These are phyloP conservation scores for Sebastes reedi DNA, from an alignment of 2,797 vertebrate species.

Conservation along the genomic window DNA sequence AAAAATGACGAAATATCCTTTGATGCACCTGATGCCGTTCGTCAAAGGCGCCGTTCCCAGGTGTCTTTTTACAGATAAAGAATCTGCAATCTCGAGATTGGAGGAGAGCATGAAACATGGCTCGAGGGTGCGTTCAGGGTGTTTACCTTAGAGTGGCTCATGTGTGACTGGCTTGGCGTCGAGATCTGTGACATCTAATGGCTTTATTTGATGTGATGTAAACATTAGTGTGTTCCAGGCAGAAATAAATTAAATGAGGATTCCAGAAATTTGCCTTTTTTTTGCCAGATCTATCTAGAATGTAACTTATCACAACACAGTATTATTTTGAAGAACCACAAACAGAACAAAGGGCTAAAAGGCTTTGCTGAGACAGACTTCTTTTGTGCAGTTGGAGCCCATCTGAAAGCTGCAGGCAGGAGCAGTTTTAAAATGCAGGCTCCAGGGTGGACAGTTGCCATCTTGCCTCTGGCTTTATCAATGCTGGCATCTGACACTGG, in stretches of 20 bases:
- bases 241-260: neutral
- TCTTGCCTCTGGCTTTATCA: slow-evolving; percentile 73
- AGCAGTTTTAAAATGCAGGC: slow-evolving; percentile 72
- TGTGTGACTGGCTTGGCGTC: slow-evolving; percentile 15
- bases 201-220: slow-evolving; percentile 3
- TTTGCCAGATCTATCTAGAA: neutral
- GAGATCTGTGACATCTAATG: neutral
- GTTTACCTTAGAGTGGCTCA: slow-evolving; percentile 29
- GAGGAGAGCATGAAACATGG: slow-evolving; percentile 35
- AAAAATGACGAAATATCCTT: neutral
- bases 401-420: slow-evolving; percentile 71
- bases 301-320: neutral
- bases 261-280: neutral
- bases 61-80: slow-evolving; percentile 56
- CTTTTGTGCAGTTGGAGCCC: slow-evolving; percentile 33
- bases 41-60: slow-evolving; percentile 29
- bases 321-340: neutral
- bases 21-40: slow-evolving; percentile 22
- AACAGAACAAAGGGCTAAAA: neutral
- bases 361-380: slow-evolving; percentile 5
- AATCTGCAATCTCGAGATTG: slow-evolving; percentile 53
- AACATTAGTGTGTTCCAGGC: neutral
- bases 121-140: slow-evolving; percentile 22
- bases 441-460: slow-evolving; percentile 74
- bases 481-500: slow-evolving; percentile 70